Evolutionary conservation across 1,140 invertebrate species (phyloP), one percentile per base, ranked within the genome.

Genomic region (Drosophila biarmipes): DNA sequence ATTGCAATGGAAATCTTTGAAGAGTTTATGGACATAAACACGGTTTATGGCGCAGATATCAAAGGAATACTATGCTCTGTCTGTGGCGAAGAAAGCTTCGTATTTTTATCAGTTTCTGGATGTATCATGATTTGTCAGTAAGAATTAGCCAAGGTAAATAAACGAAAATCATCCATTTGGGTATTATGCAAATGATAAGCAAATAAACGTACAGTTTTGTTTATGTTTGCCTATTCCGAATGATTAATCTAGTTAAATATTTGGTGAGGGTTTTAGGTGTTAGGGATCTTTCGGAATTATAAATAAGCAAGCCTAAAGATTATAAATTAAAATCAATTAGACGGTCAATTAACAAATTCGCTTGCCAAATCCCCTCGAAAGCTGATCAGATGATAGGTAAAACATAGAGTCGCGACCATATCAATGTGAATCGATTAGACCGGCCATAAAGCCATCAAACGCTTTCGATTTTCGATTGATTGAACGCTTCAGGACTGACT

Each of bases 41-140:
- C 14, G 24, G 34, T 73, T 84, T 78, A 80, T 66, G 45, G 48
- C 19, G 10, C 21, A 72, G 82, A 80, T 61, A 85, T 73, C 57
- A 69, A 68, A 48, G 17, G 21, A 72, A 79, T 61, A 61, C 58
- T 48, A 61, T 49, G 57, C 31, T 11, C 21, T 17, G 51, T 49
- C 62, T 58, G 27, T 1, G 27, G 24, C 1, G 5, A 56, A 69
- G 2, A 53, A 42, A 34, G 24, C 19, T 19, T 15, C 19, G 12
- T 12, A 73, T 4, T 46, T 27, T 61, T 73, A 52, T 73, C 35
- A 74, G 29, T 37, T 54, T 74, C n/a, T 43, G 14, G 7, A 38
- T 45, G 40, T 53, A 61, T 73, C 35, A 48, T 53, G 40, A 61
- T 56, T 56, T 55, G 38, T 24, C 67, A 40, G 64, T 40, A 53